Conservation (phyloP, 2,888 invertebrate species). For the Meloe dianella region DNA sequence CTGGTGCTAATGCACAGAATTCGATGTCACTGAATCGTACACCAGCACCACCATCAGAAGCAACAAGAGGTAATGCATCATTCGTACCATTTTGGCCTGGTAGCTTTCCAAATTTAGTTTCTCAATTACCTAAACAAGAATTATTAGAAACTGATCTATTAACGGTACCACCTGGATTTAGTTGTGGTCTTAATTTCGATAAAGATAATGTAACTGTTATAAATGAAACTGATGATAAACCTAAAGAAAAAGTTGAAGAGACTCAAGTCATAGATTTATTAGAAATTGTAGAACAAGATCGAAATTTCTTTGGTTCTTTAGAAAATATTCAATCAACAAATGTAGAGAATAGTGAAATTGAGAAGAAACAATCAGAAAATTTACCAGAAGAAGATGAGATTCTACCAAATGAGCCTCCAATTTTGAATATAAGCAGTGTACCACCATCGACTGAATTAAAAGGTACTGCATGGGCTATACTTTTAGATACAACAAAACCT, state of each 20-base stretch:
- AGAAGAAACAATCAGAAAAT: conserved; percentile 26
- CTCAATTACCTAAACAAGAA: conserved; percentile 61
- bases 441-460: conserved; percentile 57
- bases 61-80: conserved; percentile 76
- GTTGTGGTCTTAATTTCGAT: conserved; percentile 65
- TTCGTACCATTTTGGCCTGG: conserved; percentile 91
- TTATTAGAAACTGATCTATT: conserved; percentile 43
- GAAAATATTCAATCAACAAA: neutral
- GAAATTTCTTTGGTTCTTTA: conserved; percentile 63
- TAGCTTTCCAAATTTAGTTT: conserved; percentile 67
- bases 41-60: conserved; percentile 73
- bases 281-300: conserved; percentile 67
- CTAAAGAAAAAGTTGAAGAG: conserved; percentile 27
- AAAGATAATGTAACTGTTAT: conserved; percentile 63
- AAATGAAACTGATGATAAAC: conserved; percentile 32
- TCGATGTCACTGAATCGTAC: conserved; percentile 81
- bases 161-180: conserved; percentile 72
- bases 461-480: conserved; percentile 85
- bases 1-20: conserved; percentile 72
- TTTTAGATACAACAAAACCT: conserved; percentile 81
- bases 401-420: conserved; percentile 62
- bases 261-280: conserved; percentile 64
- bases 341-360: neutral
- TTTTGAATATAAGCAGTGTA: conserved; percentile 72
- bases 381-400: conserved; percentile 52